Percentiles rank a stretch among this genome's conserved stretches.
Conservation (phyloP, 2,888 invertebrate genomes). For the Pocota personata region DNA sequence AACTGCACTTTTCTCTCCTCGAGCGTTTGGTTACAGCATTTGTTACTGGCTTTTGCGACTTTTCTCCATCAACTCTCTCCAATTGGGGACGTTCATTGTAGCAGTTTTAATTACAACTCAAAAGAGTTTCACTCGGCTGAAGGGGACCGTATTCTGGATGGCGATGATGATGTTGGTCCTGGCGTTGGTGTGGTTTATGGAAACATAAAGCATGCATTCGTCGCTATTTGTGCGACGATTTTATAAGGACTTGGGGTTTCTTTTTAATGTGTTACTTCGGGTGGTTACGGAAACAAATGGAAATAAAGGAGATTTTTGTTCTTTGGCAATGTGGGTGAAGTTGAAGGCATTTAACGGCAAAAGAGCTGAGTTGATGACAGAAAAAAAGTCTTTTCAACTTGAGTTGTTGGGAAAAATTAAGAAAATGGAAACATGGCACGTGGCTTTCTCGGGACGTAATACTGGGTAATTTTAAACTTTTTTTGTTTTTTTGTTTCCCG, state of each 20-base stretch:
- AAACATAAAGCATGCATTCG: slow-evolving; percentile 37
- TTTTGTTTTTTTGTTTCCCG: background rate
- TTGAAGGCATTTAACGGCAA: slow-evolving; percentile 46
- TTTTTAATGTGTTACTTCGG: slow-evolving; percentile 37
- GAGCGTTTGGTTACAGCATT: slow-evolving; percentile 58
- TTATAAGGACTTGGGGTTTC: slow-evolving; percentile 44
- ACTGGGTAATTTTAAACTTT: slow-evolving; percentile 22
- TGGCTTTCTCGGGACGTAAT: background rate
- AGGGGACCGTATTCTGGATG: slow-evolving; percentile 19
- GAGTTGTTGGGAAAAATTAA: background rate
- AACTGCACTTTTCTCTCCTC: slow-evolving; percentile 38
- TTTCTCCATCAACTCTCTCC: background rate
- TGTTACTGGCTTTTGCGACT: slow-evolving; percentile 52
- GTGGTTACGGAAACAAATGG: background rate
- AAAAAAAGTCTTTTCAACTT: slow-evolving; percentile 33
- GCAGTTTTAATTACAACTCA: slow-evolving; percentile 69
- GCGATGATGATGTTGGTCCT: slow-evolving; percentile 5
- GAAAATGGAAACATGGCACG: slow-evolving; percentile 1
- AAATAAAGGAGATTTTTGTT: slow-evolving; percentile 10
- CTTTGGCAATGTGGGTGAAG: slow-evolving; percentile 49
- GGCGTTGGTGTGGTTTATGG: background rate
- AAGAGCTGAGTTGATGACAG: slow-evolving; percentile 41
- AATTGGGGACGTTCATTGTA: slow-evolving; percentile 58
- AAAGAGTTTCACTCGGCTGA: slow-evolving; percentile 43
- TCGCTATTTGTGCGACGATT: slow-evolving; percentile 19